Percentiles rank a stretch among this genome's conserved stretches.
phyloP scores from a whole-genome alignment of 1,140 invertebrate genomes.

The Rhizoglyphus robini region DNA sequence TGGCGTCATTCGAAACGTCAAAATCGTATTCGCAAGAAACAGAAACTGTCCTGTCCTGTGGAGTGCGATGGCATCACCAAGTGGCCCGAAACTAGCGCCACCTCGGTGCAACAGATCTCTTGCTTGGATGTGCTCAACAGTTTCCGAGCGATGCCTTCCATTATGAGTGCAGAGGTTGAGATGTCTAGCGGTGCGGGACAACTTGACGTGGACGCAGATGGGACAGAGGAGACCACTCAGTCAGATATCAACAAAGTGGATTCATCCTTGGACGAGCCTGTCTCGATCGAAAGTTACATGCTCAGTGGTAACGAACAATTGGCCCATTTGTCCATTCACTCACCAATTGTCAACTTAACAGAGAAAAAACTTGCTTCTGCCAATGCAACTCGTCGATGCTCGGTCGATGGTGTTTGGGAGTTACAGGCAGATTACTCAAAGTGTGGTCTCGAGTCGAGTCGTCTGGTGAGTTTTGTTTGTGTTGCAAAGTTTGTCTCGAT shows the following conservation, averaged over 20 bases:
- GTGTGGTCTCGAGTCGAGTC: not conserved
- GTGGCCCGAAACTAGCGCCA: not conserved
- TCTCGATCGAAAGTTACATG: not conserved
- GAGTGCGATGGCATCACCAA: constrained; percentile 7
- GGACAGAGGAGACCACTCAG: not conserved
- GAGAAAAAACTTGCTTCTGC: not conserved
- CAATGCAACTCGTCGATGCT: not conserved
- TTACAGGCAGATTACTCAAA: not conserved
- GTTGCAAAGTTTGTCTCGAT: not conserved
- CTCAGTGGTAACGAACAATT: too few species aligned
- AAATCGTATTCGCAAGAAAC: not conserved
- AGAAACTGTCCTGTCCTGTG: not conserved
- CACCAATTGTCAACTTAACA: not conserved
- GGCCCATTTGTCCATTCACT: too few species aligned
- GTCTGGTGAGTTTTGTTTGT: not conserved
- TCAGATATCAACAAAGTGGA: not conserved
- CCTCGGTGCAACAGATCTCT: not conserved
- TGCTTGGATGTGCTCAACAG: not conserved
- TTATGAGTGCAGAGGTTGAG: not conserved
- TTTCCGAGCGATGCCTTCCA: not conserved
- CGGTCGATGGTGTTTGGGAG: not conserved
- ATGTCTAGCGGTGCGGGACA: not conserved
- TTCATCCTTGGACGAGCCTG: not conserved
- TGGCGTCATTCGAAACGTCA: not conserved
- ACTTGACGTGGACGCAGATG: too few species aligned